Conservation (phyloP, 2,888 invertebrate genomes). For the Euzetes globulus region DNA sequence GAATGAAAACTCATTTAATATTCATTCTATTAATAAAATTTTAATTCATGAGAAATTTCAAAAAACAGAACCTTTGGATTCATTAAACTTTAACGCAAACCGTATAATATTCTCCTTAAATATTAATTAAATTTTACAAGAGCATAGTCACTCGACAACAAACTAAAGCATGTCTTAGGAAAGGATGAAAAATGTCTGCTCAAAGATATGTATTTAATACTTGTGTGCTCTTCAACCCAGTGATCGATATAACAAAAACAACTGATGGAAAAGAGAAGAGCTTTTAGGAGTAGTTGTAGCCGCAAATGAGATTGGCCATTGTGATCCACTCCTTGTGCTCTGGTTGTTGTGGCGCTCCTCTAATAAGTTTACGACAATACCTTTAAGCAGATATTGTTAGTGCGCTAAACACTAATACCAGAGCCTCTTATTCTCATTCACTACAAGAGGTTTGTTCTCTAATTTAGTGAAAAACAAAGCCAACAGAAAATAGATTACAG, state of each 20-base stretch:
- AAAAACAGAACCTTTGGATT: too few relatives aligned
- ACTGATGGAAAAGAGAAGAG: background rate
- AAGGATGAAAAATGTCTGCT: too few relatives aligned
- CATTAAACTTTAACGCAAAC: too few relatives aligned
- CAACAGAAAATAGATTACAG: slow-evolving; percentile 18
- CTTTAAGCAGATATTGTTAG: slow-evolving; percentile 15
- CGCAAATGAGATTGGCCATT: slow-evolving; percentile 12
- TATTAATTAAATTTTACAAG: too few relatives aligned
- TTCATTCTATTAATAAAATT: too few relatives aligned
- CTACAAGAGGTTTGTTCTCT: slow-evolving; percentile 6
- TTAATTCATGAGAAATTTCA: too few relatives aligned
- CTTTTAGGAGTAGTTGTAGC: background rate
- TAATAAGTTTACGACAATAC: slow-evolving; percentile 16
- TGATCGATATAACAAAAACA: background rate
- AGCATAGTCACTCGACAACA: too few relatives aligned
- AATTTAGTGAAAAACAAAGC: slow-evolving; percentile 9
- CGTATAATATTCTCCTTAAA: too few relatives aligned
- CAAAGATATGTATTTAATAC: too few relatives aligned
- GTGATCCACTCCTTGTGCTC: background rate
- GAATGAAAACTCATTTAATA: too few relatives aligned
- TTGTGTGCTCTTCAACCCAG: too few relatives aligned
- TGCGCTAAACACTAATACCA: background rate
- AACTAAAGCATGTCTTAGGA: too few relatives aligned
- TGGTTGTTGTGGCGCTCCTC: background rate
- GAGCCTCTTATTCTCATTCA: background rate